Conservation (phyloP, 1,140 invertebrate species). For the Neotoxoptera formosana region DNA sequence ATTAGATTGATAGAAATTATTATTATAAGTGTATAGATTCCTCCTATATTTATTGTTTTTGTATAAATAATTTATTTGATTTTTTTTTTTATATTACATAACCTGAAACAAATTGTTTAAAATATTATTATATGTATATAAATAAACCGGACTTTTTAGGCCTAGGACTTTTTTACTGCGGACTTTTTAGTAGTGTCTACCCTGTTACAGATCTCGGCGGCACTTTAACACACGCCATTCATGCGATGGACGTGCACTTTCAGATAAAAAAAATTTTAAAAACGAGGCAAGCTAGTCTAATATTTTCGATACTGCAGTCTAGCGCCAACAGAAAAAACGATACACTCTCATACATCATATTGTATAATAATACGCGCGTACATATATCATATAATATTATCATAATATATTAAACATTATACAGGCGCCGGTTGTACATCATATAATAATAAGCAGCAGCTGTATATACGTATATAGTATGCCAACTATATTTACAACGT, state of each 20-base stretch:
- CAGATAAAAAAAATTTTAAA: background rate
- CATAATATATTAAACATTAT: background rate
- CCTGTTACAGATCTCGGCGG: background rate
- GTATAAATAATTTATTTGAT: too few relatives aligned
- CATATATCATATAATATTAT: background rate
- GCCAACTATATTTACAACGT: background rate
- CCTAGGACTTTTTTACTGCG: too few relatives aligned
- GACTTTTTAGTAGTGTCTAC: too few relatives aligned
- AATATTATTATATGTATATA: too few relatives aligned
- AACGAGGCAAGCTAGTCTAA: background rate
- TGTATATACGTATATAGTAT: background rate
- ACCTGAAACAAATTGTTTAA: too few relatives aligned
- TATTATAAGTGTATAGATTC: too few relatives aligned
- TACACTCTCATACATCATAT: slow-evolving; percentile 8
- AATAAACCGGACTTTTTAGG: too few relatives aligned
- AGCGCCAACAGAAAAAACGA: background rate
- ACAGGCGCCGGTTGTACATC: background rate
- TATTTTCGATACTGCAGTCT: background rate
- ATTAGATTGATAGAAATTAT: too few relatives aligned
- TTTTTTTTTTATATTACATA: too few relatives aligned
- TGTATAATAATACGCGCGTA: background rate
- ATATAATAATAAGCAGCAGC: background rate
- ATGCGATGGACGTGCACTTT: background rate
- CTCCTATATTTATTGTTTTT: too few relatives aligned
- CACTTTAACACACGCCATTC: background rate